Percentiles rank a stretch among this genome's conserved stretches.
Evolutionary conservation across 2,888 invertebrate species (phyloP).

Genomic region (Choreutis nemorana): DNA sequence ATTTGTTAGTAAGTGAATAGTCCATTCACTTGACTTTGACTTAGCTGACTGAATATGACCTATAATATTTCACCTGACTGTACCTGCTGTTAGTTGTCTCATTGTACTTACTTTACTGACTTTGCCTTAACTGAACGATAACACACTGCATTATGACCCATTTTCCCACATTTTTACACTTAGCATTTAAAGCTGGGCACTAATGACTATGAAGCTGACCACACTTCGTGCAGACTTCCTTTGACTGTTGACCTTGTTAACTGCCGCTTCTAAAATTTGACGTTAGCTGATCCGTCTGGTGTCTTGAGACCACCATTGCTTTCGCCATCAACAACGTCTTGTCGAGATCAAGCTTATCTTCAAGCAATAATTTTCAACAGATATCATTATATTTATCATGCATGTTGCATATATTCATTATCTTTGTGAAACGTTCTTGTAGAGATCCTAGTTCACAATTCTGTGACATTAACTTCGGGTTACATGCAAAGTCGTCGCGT

Average conservation of each 20-base stretch:
- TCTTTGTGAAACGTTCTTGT: conserved; percentile 6
- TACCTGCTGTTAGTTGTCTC: conserved; percentile 2
- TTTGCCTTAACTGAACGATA: conserved; percentile 9
- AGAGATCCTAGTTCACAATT: too few relatives aligned
- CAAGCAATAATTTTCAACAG: conserved; percentile 9
- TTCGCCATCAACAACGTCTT: conserved; percentile 5
- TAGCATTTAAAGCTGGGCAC: conserved; percentile 9
- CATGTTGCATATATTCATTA: conserved; percentile 8
- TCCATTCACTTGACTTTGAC: conserved; percentile 7
- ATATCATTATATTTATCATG: conserved; percentile 10
- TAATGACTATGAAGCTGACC: conserved; percentile 10
- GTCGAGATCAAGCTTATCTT: conserved; percentile 7
- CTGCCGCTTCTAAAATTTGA: conserved; percentile 3
- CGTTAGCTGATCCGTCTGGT: conserved; percentile 8
- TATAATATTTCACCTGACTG: conserved; percentile 9
- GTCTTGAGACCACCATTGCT: conserved; percentile 4
- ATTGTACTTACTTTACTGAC: conserved; percentile 9
- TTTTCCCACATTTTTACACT: conserved; percentile 11
- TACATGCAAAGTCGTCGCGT: too few relatives aligned
- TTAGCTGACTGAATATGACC: conserved; percentile 10
- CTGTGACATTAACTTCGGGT: too few relatives aligned
- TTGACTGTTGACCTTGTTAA: conserved; percentile 7
- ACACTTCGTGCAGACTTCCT: conserved; percentile 9
- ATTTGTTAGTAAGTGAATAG: conserved; percentile 9
- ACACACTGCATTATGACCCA: conserved; percentile 10